A percentile compares a stretch with the other conserved stretches of the same genome.
Conservation (phyloP, 2,888 invertebrate species). For the Cordilura impudica region DNA sequence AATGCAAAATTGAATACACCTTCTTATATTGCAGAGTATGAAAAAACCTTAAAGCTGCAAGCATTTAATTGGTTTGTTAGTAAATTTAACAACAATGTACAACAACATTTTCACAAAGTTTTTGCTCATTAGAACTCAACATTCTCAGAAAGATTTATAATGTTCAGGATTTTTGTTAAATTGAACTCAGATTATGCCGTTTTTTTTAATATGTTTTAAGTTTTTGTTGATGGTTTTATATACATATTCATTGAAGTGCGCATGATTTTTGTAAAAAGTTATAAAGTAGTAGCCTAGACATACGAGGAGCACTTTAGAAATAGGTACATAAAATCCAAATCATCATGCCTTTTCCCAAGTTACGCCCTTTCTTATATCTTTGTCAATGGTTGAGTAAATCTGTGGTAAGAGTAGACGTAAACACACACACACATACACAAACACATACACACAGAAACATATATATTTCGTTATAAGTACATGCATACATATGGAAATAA, state of each 20-base stretch:
- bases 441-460: background rate
- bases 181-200: slow-evolving; percentile 48
- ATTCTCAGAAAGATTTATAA: slow-evolving; percentile 60
- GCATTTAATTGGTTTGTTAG: slow-evolving; percentile 63
- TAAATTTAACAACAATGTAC: slow-evolving; percentile 62
- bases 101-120: slow-evolving; percentile 61
- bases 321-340: slow-evolving; percentile 7
- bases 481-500: slow-evolving; percentile 45
- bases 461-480: slow-evolving; percentile 31
- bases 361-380: slow-evolving; percentile 58
- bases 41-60: background rate
- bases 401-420: background rate
- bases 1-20: background rate
- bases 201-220: slow-evolving; percentile 15
- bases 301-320: slow-evolving; percentile 34
- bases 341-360: slow-evolving; percentile 30
- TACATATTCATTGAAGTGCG: slow-evolving; percentile 42
- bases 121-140: slow-evolving; percentile 62
- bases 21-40: background rate
- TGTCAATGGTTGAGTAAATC: background rate
- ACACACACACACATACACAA: background rate
- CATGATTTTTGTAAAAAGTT: slow-evolving; percentile 47
- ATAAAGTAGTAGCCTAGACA: slow-evolving; percentile 41
- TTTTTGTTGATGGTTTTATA: background rate
- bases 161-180: slow-evolving; percentile 59